Conservation (phyloP, 2,113 vertebrate species). For the Cynopterus brachyotis region DNA sequence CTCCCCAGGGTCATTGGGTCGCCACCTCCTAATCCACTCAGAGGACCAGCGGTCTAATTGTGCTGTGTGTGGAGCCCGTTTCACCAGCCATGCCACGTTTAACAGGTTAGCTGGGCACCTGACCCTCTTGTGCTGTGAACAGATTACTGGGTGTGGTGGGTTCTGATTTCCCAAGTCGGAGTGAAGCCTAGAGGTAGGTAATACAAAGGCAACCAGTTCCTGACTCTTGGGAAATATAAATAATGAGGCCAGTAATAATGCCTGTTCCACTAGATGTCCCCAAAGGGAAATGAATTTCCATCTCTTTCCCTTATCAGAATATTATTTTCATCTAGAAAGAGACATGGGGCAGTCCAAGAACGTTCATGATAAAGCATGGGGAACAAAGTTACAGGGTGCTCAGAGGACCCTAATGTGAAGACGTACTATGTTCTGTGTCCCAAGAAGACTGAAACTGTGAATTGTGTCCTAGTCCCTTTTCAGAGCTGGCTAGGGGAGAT, state of each 20-base stretch:
- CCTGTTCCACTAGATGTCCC: background rate
- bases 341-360: background rate
- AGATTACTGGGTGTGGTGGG: background rate
- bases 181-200: background rate
- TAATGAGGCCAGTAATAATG: background rate
- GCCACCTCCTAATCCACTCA: slow-evolving; percentile 97
- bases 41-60: slow-evolving; percentile 98
- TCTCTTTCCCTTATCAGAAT: background rate
- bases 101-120: slow-evolving; percentile 89
- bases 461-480: background rate
- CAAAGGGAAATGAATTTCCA: background rate
- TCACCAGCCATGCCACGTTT: slow-evolving; percentile 96
- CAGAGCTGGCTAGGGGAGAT: background rate
- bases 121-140: slow-evolving; percentile 44
- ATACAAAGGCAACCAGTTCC: background rate
- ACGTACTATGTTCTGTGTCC: background rate
- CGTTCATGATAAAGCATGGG: background rate
- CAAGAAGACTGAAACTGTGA: background rate
- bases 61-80: slow-evolving; percentile 95
- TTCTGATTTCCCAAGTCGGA: slow-evolving; percentile 37
- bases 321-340: slow-evolving; percentile 49
- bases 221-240: background rate
- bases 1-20: slow-evolving; percentile 95
- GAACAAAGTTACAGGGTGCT: background rate
- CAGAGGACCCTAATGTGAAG: background rate